Evolutionary conservation across 64 coral and sea anemone genomes (phyloP), one percentile per base, ranked within the genome.

Genomic region (Montipora efflorescens): DNA sequence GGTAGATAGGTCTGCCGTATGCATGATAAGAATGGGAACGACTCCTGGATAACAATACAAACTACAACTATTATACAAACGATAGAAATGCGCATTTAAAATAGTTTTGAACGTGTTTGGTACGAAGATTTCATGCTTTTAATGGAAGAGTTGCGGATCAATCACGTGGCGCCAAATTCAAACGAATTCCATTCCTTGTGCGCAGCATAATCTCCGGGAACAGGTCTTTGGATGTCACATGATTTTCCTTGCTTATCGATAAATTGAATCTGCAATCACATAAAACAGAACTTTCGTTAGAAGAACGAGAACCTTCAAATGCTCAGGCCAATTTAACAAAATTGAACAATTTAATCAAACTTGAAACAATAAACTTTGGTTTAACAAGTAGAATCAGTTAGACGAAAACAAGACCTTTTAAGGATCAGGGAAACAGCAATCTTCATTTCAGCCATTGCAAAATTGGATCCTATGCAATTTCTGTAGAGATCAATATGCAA

Each of bases 381-480:
- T 36, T 48, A 12, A 49, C 48, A 49, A 4, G 11, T 14, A 16
- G 0, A 78, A 46, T 14, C 1, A 78, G 4, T 50, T 3, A 47
- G 2, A 19, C 8, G 49, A 12, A 43, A 10, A 53, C 18, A 70
- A 61, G 48, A 93, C 92, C 87, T 93, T 68, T 52, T 76, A 1
- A 93, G 75, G 44, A 93, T 80, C 62, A 88, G 79, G 12, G 81
- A 84, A 7, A 93, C 59, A 18, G 67, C 87, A 74, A 87, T 73
- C 76, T 79, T 93, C 47, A 93, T 93, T 73, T 93, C 92, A 47
- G 80, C 76, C 57, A 80, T 77, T 18, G 83, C 92, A 80, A 93
- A 93, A 23, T 93, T 93, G 62, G 71, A 88, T 46, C 92, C 92
- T 71, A 93, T 93, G 18, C 92, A 93, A 75, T 84, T 93, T 53